Conservation (phyloP, 2,888 invertebrate species). For the Abscondita cerata region DNA sequence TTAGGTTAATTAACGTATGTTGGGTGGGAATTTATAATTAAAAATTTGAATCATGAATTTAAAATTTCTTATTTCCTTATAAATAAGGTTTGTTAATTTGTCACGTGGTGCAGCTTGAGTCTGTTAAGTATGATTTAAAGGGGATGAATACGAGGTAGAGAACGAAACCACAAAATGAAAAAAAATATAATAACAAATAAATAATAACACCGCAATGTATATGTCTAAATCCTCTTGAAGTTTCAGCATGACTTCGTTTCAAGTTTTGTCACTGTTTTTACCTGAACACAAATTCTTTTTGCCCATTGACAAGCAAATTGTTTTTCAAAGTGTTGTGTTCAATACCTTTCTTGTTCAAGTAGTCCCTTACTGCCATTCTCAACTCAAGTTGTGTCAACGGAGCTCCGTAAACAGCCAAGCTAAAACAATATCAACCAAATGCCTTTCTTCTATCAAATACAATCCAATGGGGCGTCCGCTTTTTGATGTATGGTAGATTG, state of each 20-base stretch:
- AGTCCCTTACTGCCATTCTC: not conserved
- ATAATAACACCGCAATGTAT: too few species aligned
- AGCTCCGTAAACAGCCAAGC: not conserved
- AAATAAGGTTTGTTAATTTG: too few species aligned
- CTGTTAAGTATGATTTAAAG: too few species aligned
- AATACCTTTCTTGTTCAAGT: constrained; percentile 4
- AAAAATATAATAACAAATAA: too few species aligned
- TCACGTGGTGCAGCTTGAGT: too few species aligned
- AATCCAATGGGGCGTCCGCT: not conserved
- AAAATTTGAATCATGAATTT: too few species aligned
- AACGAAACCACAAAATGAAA: too few species aligned
- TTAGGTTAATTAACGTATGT: too few species aligned
- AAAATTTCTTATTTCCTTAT: too few species aligned
- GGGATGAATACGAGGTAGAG: too few species aligned
- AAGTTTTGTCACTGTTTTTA: constrained; percentile 31
- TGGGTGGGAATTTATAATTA: too few species aligned
- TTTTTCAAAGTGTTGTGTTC: constrained; percentile 11
- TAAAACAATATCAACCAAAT: not conserved
- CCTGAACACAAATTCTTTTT: constrained; percentile 18
- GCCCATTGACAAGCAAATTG: constrained; percentile 25
- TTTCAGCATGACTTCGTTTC: constrained; percentile 27
- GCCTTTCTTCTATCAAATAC: too few species aligned
- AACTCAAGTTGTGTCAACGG: not conserved
- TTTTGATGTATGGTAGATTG: not conserved
- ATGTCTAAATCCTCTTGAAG: constrained; percentile 20